Conservation (phyloP, 2,888 invertebrate species). For the Archaeoteleia sp. region DNA sequence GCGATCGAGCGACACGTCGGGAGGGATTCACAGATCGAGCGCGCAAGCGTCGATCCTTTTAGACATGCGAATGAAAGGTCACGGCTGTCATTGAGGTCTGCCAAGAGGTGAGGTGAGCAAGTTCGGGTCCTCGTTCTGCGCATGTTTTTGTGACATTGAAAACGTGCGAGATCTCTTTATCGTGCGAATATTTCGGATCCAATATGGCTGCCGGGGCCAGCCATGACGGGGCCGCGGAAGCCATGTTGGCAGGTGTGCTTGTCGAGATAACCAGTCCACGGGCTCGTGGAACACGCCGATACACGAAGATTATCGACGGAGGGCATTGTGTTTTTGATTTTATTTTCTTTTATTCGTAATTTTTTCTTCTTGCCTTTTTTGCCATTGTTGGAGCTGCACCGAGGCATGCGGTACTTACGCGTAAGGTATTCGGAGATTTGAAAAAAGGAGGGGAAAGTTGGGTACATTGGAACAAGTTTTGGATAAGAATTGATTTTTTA, state of each 20-base stretch:
- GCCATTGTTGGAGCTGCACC: constrained; percentile 10
- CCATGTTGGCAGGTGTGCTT: constrained; percentile 75
- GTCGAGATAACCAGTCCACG: constrained; percentile 63
- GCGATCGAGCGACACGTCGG: constrained; percentile 25
- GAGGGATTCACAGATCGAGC: constrained; percentile 36
- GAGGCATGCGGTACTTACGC: neutral
- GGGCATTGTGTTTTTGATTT: constrained; percentile 50
- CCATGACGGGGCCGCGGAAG: constrained; percentile 74
- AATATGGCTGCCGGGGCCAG: constrained; percentile 73
- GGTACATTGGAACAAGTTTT: neutral
- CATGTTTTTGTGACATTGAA: constrained; percentile 44
- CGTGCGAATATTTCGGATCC: constrained; percentile 66
- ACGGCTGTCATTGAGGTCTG: constrained; percentile 44
- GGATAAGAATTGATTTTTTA: neutral
- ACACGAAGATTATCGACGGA: constrained; percentile 53
- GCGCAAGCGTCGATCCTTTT: constrained; percentile 52
- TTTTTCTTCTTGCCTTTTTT: constrained; percentile 25
- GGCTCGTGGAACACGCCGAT: constrained; percentile 59
- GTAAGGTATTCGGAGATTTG: neutral
- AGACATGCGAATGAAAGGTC: constrained; percentile 55
- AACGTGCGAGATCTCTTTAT: constrained; percentile 45
- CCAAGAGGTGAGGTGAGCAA: constrained; percentile 56
- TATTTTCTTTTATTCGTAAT: constrained; percentile 3
- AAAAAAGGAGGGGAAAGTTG: neutral
- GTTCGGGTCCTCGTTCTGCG: constrained; percentile 24